Evolutionary conservation across 53 echinoderm and acorn worm species (phyloP).

Genomic region (Astropecten irregularis): DNA sequence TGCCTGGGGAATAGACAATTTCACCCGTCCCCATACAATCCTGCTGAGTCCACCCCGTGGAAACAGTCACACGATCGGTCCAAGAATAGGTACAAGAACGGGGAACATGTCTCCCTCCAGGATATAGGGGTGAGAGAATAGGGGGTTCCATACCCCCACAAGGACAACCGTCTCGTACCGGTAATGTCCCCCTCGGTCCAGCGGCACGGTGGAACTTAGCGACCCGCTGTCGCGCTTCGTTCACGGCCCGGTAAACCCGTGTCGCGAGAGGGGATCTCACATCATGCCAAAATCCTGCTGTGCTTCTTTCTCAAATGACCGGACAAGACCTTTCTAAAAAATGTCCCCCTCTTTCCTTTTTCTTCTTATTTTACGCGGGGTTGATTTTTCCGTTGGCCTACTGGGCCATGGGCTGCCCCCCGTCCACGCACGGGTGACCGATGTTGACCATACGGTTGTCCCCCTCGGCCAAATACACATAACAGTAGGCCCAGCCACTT

Average conservation of each 20-base stretch:
- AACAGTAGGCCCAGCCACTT: too few relatives aligned
- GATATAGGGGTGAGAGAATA: too few relatives aligned
- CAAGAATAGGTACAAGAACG: too few relatives aligned
- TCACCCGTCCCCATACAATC: too few relatives aligned
- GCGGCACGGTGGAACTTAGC: background rate
- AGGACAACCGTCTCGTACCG: background rate
- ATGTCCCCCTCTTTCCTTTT: background rate
- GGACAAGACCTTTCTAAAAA: background rate
- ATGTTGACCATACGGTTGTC: conserved; percentile 13
- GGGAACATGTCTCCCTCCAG: conserved; percentile 19
- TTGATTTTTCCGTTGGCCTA: too few relatives aligned
- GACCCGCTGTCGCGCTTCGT: background rate
- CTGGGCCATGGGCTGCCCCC: too few relatives aligned
- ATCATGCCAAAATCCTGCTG: background rate
- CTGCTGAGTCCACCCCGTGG: too few relatives aligned
- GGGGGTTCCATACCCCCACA: background rate
- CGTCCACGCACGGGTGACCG: conserved; percentile 36
- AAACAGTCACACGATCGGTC: too few relatives aligned
- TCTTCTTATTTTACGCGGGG: background rate
- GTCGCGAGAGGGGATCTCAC: background rate
- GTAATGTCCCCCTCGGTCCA: background rate
- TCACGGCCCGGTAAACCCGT: background rate
- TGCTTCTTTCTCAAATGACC: background rate
- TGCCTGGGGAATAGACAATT: too few relatives aligned
- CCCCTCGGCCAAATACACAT: conserved; percentile 10